These are phyloP conservation scores for Anthrax anthrax DNA, from an alignment of 2,888 invertebrate species.

Conservation along the genomic window DNA sequence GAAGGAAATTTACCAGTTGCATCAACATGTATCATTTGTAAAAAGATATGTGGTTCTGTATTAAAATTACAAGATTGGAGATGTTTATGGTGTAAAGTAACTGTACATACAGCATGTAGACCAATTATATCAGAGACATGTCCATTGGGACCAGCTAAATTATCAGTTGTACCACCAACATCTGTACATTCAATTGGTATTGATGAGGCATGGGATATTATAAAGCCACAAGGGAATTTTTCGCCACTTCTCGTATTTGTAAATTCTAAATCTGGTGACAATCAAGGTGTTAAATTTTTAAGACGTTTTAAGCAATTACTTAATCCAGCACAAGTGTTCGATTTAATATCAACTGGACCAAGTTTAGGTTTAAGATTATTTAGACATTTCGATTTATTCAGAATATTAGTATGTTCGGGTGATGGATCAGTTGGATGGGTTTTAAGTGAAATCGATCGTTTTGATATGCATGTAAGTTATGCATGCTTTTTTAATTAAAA, in stretches of 20 bases:
- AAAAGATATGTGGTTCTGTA: constrained; percentile 93
- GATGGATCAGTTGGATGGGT: constrained; percentile 99
- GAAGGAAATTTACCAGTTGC: constrained; percentile 94
- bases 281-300: constrained; percentile 92
- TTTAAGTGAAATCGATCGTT: constrained; percentile 84
- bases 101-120: constrained; percentile 83
- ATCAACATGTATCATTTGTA: constrained; percentile 83
- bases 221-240: constrained; percentile 44
- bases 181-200: constrained; percentile 78
- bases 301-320: constrained; percentile 86
- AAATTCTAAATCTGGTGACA: constrained; percentile 96
- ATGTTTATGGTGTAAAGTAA: constrained; percentile 89
- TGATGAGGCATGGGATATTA: constrained; percentile 86
- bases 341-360: constrained; percentile 79
- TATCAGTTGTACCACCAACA: constrained; percentile 90
- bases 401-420: constrained; percentile 92
- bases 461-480: constrained; percentile 80
- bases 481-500: background rate
- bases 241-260: constrained; percentile 87
- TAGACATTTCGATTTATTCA: constrained; percentile 87
- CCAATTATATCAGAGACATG: constrained; percentile 66
- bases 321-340: constrained; percentile 96
- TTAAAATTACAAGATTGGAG: constrained; percentile 89
- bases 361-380: constrained; percentile 75
- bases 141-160: constrained; percentile 72